Percentiles rank a stretch among this genome's conserved stretches.
Evolutionary conservation across 2,797 vertebrate genomes (phyloP).

Genomic region (Enteromius fasciolatus): DNA sequence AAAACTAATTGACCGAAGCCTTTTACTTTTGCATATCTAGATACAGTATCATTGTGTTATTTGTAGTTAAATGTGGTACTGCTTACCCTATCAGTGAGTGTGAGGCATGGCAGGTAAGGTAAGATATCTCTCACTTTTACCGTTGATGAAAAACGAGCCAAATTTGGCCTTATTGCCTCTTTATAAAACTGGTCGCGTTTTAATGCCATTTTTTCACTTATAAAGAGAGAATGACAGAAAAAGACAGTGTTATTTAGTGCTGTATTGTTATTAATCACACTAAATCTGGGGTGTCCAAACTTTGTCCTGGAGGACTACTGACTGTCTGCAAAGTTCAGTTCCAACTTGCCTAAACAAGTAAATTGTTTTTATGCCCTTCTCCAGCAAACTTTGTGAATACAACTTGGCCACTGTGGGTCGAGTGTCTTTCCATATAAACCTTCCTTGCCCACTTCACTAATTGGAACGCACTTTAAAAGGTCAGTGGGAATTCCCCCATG

Average conservation of each 20-base stretch:
- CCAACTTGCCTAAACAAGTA: background rate
- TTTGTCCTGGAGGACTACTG: background rate
- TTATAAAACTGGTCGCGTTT: slow-evolving; percentile 72
- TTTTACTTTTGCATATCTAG: background rate
- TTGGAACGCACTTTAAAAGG: too few species aligned
- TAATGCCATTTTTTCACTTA: slow-evolving; percentile 71
- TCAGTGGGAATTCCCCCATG: too few species aligned
- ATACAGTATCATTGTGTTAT: background rate
- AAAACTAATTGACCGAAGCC: background rate
- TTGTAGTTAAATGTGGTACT: slow-evolving; percentile 18
- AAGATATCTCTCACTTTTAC: slow-evolving; percentile 73
- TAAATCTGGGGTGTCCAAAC: too few species aligned
- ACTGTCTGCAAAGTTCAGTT: background rate
- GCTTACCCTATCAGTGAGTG: slow-evolving; percentile 73
- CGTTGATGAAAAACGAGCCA: slow-evolving; percentile 61
- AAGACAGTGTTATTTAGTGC: background rate
- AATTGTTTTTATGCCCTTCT: too few species aligned
- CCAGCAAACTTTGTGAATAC: too few species aligned
- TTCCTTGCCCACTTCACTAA: too few species aligned
- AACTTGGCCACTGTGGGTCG: too few species aligned
- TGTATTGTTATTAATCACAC: background rate
- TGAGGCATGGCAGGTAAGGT: slow-evolving; percentile 73
- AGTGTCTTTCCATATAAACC: too few species aligned
- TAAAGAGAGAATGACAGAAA: slow-evolving; percentile 7
- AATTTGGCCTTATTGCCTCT: slow-evolving; percentile 67